Percentiles rank a stretch among this genome's conserved stretches.
These are phyloP conservation scores for Apodemus speciosus DNA, from an alignment of 2,113 vertebrate genomes.

Conservation along the genomic window DNA sequence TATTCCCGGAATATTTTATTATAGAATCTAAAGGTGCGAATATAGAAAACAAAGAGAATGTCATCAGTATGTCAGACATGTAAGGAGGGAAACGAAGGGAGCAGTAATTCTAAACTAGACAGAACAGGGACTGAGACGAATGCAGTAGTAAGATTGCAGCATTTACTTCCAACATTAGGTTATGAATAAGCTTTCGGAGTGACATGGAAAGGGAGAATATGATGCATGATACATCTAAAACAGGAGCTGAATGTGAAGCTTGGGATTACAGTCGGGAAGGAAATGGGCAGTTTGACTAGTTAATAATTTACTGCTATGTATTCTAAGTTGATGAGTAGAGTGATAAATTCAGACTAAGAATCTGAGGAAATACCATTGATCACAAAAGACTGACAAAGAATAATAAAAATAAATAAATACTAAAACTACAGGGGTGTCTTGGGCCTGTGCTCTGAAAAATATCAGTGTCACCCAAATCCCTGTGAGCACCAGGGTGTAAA, in stretches of 20 bases:
- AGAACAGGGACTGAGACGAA: neutral
- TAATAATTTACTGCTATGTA: conserved; percentile 46
- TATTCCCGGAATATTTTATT: conserved; percentile 11
- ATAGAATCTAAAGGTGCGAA: conserved; percentile 11
- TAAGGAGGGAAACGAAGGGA: conserved; percentile 8
- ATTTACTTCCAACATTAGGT: conserved; percentile 38
- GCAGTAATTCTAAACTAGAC: neutral
- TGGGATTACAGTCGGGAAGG: conserved; percentile 60
- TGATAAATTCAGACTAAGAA: conserved; percentile 42
- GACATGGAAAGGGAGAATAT: conserved; percentile 18
- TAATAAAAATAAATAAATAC: neutral
- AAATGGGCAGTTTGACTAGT: neutral
- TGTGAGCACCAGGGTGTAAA: conserved; percentile 74
- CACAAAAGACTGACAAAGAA: conserved; percentile 37
- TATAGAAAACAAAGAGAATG: neutral
- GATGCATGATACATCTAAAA: conserved; percentile 46
- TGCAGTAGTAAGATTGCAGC: conserved; percentile 22
- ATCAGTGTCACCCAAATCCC: conserved; percentile 60
- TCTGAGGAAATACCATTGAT: conserved; percentile 27
- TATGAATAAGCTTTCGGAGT: conserved; percentile 55
- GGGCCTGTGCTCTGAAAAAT: conserved; percentile 27
- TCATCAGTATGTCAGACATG: neutral
- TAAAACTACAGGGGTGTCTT: conserved; percentile 37
- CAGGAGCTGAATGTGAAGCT: neutral
- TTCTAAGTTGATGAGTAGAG: conserved; percentile 41